Evolutionary conservation across 2,888 invertebrate species (phyloP), one percentile per base, ranked within the genome.

Genomic region (Minunthozetes semirufus): DNA sequence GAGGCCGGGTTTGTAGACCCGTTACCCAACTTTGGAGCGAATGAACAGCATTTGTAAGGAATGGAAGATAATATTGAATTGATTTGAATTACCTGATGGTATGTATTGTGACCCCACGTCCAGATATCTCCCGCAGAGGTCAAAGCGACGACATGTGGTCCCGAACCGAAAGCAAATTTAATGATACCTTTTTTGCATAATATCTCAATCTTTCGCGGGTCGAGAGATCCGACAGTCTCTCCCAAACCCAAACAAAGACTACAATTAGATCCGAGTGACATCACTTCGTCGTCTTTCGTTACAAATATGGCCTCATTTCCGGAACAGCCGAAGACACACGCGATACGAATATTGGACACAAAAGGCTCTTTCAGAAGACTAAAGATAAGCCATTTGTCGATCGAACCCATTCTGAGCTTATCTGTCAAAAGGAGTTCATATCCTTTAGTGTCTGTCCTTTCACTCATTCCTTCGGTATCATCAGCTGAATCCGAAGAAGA

Each of bases 81-180:
- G 48, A 13, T 11, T 48, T n/a, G 53, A 9, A 68, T 19, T 5
- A 68, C 68, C 68, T 68, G 68, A 68, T 68, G 68, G 77, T 86
- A 87, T 4, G 85, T 86, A 81, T 88, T 88, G 80, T 86, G 86
- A 8, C 87, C 87, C 87, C 87, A 88, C 61, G 85, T 84, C 80
- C 84, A 88, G 1, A 88, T 82, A 78, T 85, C 84, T 29, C 88
- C 88, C 75, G 81, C 83, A 77, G 82, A 81, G 17, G 87, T 86
- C 0, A 86, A 83, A 1, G 87, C 88, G 46, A 88, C 80, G 1
- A 88, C 86, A 81, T 88, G 87, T 11, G 87, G 87, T 13, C 87
- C 87, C 80, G 85, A 85, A 0, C 87, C 87, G 81, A 85, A 87
- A 0, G 86, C 85, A 78, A 88, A 84, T 29, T 82, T 84, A 78